Percentiles rank a stretch among this genome's conserved stretches.
Evolutionary conservation across 2,797 vertebrate species (phyloP).

Genomic region (Sciurus carolinensis): DNA sequence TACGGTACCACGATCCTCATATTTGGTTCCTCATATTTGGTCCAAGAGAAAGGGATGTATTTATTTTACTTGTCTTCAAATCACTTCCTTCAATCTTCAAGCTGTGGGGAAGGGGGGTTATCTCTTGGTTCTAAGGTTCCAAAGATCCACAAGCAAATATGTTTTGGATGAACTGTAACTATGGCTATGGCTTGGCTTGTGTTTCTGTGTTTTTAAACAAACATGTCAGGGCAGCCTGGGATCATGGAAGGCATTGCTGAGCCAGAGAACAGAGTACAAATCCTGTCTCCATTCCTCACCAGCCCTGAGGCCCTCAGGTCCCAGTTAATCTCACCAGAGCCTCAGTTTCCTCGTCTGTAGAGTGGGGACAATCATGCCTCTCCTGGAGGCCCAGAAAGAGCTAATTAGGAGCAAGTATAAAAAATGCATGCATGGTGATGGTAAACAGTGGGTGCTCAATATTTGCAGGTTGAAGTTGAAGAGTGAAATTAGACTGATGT

Average conservation of each 20-base stretch:
- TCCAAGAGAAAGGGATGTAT: neutral
- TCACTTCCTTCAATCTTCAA: neutral
- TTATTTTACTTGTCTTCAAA: conserved; percentile 44
- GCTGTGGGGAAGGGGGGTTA: neutral
- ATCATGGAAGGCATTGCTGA: neutral
- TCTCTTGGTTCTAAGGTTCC: conserved; percentile 7
- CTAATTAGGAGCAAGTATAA: neutral
- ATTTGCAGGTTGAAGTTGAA: neutral
- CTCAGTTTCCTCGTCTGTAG: neutral
- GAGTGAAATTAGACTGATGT: neutral
- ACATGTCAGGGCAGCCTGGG: neutral
- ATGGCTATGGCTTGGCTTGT: neutral
- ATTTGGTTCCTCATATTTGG: neutral
- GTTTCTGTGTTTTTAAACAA: conserved; percentile 43
- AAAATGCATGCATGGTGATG: neutral
- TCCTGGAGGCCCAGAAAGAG: neutral
- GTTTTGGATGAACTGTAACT: neutral
- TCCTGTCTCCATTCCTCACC: neutral
- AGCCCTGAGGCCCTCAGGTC: neutral
- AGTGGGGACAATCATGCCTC: neutral
- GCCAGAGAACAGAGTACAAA: neutral
- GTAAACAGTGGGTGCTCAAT: neutral
- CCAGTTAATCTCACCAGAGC: neutral
- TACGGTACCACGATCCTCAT: neutral
- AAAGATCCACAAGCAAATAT: neutral